Percentiles rank a stretch among this genome's conserved stretches.
phyloP scores from a whole-genome alignment of 1,140 invertebrate species.

The Tetramorium alpestre region DNA sequence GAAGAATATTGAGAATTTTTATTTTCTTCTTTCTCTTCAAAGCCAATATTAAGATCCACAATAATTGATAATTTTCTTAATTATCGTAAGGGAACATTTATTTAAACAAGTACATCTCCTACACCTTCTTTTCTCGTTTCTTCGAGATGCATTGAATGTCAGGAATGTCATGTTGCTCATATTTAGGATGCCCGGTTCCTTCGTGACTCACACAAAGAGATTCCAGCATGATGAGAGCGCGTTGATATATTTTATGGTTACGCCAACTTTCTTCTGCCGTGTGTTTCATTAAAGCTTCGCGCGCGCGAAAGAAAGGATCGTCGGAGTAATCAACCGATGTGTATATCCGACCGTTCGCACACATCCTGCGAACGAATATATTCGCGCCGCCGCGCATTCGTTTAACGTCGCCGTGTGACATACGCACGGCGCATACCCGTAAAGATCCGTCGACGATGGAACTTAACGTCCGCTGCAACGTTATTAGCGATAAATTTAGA shows the following conservation, averaged over 20 bases:
- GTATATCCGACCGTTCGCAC: constrained; percentile 18
- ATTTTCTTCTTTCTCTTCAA: background rate
- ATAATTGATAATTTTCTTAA: background rate
- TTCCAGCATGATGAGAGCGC: constrained; percentile 30
- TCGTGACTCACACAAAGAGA: constrained; percentile 44
- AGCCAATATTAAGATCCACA: background rate
- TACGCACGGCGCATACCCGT: constrained; percentile 32
- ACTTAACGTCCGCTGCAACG: constrained; percentile 50
- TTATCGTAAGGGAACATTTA: background rate
- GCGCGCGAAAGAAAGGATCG: constrained; percentile 24
- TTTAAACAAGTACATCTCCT: background rate
- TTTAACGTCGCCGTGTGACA: constrained; percentile 52
- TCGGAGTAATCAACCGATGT: constrained; percentile 45
- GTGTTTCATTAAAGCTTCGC: constrained; percentile 23
- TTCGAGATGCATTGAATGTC: background rate
- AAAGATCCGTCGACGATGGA: constrained; percentile 46
- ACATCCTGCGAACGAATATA: constrained; percentile 43
- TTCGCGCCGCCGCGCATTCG: constrained; percentile 26
- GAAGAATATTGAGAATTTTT: background rate
- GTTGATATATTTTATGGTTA: constrained; percentile 43
- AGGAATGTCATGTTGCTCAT: background rate
- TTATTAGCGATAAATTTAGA: constrained; percentile 77
- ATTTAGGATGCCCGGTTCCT: constrained; percentile 12
- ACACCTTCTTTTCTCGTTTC: background rate
- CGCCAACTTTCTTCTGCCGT: background rate